Conservation (phyloP, 2,888 invertebrate genomes). For the Amblyteles armatorius region DNA sequence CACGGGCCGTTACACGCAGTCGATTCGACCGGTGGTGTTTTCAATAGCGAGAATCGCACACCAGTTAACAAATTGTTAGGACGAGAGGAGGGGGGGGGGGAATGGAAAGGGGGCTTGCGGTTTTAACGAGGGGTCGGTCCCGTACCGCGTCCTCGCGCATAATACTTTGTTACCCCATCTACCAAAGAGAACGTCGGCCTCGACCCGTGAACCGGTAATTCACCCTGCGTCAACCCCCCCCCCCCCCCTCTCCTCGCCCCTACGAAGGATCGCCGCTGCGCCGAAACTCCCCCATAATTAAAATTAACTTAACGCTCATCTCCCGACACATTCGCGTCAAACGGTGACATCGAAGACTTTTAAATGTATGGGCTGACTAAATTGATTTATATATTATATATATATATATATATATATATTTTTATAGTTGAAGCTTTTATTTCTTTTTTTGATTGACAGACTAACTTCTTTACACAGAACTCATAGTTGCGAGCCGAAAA, state of each 20-base stretch:
- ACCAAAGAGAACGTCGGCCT: constrained; percentile 62
- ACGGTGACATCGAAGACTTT: not conserved
- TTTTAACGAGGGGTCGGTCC: constrained; percentile 77
- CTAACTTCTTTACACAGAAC: too few species aligned
- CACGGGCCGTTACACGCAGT: constrained; percentile 42
- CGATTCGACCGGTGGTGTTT: constrained; percentile 46
- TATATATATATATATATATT: too few species aligned
- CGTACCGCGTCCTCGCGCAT: constrained; percentile 73
- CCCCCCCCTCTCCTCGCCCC: constrained; percentile 12
- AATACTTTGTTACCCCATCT: constrained; percentile 84
- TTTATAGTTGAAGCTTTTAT: too few species aligned
- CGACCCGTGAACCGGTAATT: constrained; percentile 64
- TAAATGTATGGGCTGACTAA: not conserved
- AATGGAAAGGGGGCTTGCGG: constrained; percentile 78
- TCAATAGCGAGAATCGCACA: constrained; percentile 61
- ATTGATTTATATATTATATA: constrained; percentile 1
- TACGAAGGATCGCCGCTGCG: constrained; percentile 54
- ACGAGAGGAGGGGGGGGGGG: constrained; percentile 68
- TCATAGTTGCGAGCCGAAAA: too few species aligned
- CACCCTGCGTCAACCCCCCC: constrained; percentile 46
- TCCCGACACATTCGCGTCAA: constrained; percentile 7
- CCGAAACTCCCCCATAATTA: constrained; percentile 79
- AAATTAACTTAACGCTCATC: constrained; percentile 76
- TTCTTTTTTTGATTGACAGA: too few species aligned
- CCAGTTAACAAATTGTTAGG: constrained; percentile 83